These are phyloP conservation scores for Pseudoatta argentina DNA, from an alignment of 1,140 invertebrate genomes.

Conservation along the genomic window DNA sequence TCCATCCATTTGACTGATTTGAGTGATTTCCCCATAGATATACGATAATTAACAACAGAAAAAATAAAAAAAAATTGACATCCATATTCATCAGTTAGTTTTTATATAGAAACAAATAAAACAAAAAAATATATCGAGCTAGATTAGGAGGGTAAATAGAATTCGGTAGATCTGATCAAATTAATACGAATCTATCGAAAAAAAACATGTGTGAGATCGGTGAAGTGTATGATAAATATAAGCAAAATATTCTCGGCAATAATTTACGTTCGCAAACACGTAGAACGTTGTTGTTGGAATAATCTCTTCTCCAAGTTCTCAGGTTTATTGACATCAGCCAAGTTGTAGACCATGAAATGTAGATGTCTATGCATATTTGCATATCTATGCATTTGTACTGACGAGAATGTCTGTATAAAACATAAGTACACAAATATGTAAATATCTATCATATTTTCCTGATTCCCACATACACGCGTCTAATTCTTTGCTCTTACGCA, in stretches of 20 bases:
- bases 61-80: slow-evolving; percentile 1
- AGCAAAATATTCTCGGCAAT: slow-evolving; percentile 47
- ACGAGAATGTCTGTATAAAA: slow-evolving; percentile 31
- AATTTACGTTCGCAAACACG: slow-evolving; percentile 54
- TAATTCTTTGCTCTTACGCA: slow-evolving; percentile 4
- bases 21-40: not conserved
- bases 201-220: slow-evolving; percentile 5
- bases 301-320: slow-evolving; percentile 52
- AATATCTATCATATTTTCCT: slow-evolving; percentile 35
- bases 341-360: slow-evolving; percentile 20
- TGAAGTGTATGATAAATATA: slow-evolving; percentile 24
- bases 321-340: slow-evolving; percentile 56
- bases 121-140: not conserved
- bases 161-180: not conserved
- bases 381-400: slow-evolving; percentile 41
- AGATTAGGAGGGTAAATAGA: not conserved
- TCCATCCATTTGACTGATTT: not conserved
- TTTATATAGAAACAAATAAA: not conserved
- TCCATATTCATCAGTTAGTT: not conserved
- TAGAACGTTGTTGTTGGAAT: slow-evolving; percentile 47
- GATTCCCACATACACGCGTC: not conserved
- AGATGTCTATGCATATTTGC: slow-evolving; percentile 55
- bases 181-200: not conserved
- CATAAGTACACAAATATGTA: slow-evolving; percentile 39
- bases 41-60: not conserved